phyloP scores from a whole-genome alignment of 2,113 vertebrate species.

The Hyperoodon ampullatus region DNA sequence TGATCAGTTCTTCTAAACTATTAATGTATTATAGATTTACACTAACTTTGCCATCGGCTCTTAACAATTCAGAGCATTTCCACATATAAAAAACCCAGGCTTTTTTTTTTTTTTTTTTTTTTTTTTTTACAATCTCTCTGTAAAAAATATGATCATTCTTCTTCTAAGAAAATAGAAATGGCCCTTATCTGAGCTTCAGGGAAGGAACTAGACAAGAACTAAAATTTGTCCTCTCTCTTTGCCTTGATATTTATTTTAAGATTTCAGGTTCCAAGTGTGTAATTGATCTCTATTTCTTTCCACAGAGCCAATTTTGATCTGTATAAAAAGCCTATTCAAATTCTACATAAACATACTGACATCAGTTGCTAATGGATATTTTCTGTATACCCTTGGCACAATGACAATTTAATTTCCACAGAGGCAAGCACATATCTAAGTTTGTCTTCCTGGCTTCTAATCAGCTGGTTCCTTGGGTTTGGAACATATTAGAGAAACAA shows the following conservation, averaged over 20 bases:
- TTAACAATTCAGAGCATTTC: conserved; percentile 2
- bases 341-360: conserved; percentile 24
- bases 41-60: background rate
- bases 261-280: background rate
- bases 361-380: conserved; percentile 59
- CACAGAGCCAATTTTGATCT: conserved; percentile 25
- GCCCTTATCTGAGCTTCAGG: background rate
- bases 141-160: background rate
- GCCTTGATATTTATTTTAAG: conserved; percentile 29
- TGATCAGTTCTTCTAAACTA: background rate
- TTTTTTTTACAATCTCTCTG: background rate
- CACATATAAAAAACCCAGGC: background rate
- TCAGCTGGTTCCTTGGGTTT: conserved; percentile 15
- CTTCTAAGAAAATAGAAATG: background rate
- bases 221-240: background rate
- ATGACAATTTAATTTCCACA: conserved; percentile 77
- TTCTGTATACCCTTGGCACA: conserved; percentile 54
- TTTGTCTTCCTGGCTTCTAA: conserved; percentile 52
- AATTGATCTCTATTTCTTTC: conserved; percentile 36
- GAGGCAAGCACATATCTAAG: conserved; percentile 56
- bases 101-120: background rate
- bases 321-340: conserved; percentile 48
- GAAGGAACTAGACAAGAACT: background rate
- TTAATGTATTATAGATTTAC: background rate
- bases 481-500: conserved; percentile 8